These are phyloP conservation scores for Chiloscyllium plagiosum DNA, from an alignment of 2,113 vertebrate genomes.

Conservation along the genomic window DNA sequence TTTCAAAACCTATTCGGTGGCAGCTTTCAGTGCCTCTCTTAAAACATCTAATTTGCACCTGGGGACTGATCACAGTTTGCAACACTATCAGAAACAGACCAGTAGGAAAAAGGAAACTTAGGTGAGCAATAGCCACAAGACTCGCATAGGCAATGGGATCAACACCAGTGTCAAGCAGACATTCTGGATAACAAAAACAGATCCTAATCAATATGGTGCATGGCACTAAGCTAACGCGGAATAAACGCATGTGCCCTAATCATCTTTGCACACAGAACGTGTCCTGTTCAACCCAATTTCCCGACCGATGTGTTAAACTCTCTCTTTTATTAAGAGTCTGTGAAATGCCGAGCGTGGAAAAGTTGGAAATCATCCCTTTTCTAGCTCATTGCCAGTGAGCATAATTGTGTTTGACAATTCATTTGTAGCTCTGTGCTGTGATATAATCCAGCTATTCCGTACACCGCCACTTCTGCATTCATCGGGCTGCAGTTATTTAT, in stretches of 20 bases:
- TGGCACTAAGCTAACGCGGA: not conserved
- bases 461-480: not conserved
- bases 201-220: not conserved
- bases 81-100: not conserved
- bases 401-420: slow-evolving; percentile 10
- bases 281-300: not conserved
- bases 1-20: not conserved
- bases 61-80: not conserved
- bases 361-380: not conserved
- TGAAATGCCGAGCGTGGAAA: not conserved
- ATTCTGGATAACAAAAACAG: not conserved
- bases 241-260: not conserved
- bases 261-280: not conserved
- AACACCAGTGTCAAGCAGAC: not conserved
- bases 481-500: not conserved
- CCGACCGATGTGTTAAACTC: not conserved
- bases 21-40: not conserved
- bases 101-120: not conserved
- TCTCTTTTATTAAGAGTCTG: not conserved
- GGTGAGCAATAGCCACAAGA: not conserved
- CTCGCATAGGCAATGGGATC: not conserved
- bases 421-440: not conserved
- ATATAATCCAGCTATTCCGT: not conserved
- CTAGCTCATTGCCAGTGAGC: not conserved
- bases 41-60: not conserved